phyloP scores from a whole-genome alignment of 2,113 vertebrate species.

The Pantherophis guttatus region DNA sequence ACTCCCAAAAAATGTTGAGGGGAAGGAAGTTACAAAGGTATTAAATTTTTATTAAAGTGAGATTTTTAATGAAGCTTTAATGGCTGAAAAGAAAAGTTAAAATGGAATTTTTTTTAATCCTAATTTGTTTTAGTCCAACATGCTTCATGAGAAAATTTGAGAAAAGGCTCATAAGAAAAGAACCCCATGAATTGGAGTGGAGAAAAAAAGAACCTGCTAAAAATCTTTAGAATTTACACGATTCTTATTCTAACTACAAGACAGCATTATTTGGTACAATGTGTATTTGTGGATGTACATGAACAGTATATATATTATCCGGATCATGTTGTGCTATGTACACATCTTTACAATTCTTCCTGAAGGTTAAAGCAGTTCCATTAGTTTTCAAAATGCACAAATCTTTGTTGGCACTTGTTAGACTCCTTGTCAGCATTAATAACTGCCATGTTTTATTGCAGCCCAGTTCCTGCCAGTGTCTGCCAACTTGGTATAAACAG shows the following conservation, averaged over 20 bases:
- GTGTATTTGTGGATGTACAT: constrained; percentile 84
- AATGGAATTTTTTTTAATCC: constrained; percentile 64
- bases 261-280: constrained; percentile 95
- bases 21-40: constrained; percentile 59
- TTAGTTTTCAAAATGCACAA: constrained; percentile 87
- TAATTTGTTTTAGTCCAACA: constrained; percentile 72
- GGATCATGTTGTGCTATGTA: constrained; percentile 99
- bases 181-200: constrained; percentile 69
- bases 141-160: constrained; percentile 71
- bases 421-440: constrained; percentile 86
- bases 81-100: constrained; percentile 69
- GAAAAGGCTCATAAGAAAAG: constrained; percentile 73
- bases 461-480: constrained; percentile 90
- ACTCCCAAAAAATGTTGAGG: constrained; percentile 50
- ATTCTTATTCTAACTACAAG: constrained; percentile 84
- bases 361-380: constrained; percentile 99
- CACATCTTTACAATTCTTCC: constrained; percentile 99
- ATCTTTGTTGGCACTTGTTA: constrained; percentile 95
- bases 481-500: constrained; percentile 87
- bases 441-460: constrained; percentile 91
- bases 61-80: constrained; percentile 70
- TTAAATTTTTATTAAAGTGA: constrained; percentile 69
- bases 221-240: constrained; percentile 83
- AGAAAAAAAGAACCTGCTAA: constrained; percentile 71
- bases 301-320: constrained; percentile 97